Percentiles rank a stretch among this genome's conserved stretches.
These are phyloP conservation scores for Protodeltote pygarga DNA, from an alignment of 2,888 invertebrate genomes.

Conservation along the genomic window DNA sequence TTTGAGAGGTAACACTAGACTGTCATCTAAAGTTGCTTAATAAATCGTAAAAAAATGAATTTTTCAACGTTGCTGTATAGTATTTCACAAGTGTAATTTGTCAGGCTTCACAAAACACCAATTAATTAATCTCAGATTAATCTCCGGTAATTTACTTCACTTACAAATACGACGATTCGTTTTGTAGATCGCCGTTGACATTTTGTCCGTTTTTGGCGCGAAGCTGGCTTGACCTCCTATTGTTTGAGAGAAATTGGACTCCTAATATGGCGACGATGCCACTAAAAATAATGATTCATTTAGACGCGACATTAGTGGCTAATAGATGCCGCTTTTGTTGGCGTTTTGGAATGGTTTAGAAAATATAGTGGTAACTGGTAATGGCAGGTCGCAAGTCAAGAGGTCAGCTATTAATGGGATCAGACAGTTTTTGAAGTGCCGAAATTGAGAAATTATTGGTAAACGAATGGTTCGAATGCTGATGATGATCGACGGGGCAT, in stretches of 20 bases:
- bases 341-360: slow-evolving; percentile 40
- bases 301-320: slow-evolving; percentile 38
- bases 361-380: slow-evolving; percentile 42
- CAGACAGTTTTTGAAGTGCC: slow-evolving; percentile 31
- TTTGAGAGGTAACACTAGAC: no score
- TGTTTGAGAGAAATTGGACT: slow-evolving; percentile 47
- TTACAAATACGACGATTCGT: slow-evolving; percentile 22
- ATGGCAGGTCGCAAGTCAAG: slow-evolving; percentile 16
- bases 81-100: slow-evolving; percentile 6
- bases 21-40: no score
- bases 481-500: slow-evolving; percentile 6
- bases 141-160: slow-evolving; percentile 10
- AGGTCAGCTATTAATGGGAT: slow-evolving; percentile 41
- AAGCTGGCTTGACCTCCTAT: slow-evolving; percentile 40
- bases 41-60: neutral
- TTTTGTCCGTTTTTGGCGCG: slow-evolving; percentile 41
- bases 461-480: slow-evolving; percentile 11
- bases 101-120: slow-evolving; percentile 4
- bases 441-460: slow-evolving; percentile 28
- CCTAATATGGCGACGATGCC: slow-evolving; percentile 46
- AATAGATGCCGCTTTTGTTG: slow-evolving; percentile 42
- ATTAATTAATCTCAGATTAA: slow-evolving; percentile 11
- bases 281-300: slow-evolving; percentile 54
- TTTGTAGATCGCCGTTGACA: slow-evolving; percentile 40
- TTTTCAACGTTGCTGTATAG: neutral